phyloP scores from a whole-genome alignment of 2,888 invertebrate genomes.

The Malacosoma neustria region DNA sequence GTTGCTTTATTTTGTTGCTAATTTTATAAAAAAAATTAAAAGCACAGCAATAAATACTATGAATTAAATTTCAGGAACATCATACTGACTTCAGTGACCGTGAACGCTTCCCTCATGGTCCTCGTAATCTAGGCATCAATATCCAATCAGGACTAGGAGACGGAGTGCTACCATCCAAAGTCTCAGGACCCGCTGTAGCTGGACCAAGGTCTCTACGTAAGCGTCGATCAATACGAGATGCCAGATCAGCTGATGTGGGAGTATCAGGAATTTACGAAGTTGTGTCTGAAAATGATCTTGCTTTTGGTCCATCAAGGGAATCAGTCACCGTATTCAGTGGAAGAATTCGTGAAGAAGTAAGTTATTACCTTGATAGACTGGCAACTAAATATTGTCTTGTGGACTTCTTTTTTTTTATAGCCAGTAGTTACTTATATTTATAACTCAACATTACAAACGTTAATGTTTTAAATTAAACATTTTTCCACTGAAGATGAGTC shows the following conservation, averaged over 20 bases:
- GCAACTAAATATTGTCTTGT: too few relatives aligned
- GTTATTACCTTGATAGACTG: too few relatives aligned
- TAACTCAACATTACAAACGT: too few relatives aligned
- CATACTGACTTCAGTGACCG: constrained; percentile 71
- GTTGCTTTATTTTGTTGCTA: too few relatives aligned
- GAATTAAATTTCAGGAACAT: constrained; percentile 54
- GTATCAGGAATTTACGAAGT: constrained; percentile 93
- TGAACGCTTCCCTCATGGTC: constrained; percentile 88
- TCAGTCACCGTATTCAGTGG: constrained; percentile 92
- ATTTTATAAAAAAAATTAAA: too few relatives aligned
- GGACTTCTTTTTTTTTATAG: not conserved
- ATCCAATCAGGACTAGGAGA: constrained; percentile 50
- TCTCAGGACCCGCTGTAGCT: constrained; percentile 66
- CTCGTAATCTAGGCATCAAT: constrained; percentile 76
- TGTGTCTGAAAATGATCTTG: constrained; percentile 92
- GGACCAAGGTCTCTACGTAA: constrained; percentile 74
- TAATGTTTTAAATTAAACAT: too few relatives aligned
- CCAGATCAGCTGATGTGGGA: constrained; percentile 89
- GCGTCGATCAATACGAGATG: constrained; percentile 81
- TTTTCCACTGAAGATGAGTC: too few relatives aligned
- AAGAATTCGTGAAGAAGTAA: constrained; percentile 85
- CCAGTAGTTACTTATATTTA: not conserved
- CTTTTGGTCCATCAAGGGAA: constrained; percentile 90
- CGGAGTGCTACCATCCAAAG: constrained; percentile 64
- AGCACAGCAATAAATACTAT: too few relatives aligned